A percentile compares a stretch with the other conserved stretches of the same genome.
phyloP scores from a whole-genome alignment of 2,113 vertebrate genomes.

The Chitala chitala region DNA sequence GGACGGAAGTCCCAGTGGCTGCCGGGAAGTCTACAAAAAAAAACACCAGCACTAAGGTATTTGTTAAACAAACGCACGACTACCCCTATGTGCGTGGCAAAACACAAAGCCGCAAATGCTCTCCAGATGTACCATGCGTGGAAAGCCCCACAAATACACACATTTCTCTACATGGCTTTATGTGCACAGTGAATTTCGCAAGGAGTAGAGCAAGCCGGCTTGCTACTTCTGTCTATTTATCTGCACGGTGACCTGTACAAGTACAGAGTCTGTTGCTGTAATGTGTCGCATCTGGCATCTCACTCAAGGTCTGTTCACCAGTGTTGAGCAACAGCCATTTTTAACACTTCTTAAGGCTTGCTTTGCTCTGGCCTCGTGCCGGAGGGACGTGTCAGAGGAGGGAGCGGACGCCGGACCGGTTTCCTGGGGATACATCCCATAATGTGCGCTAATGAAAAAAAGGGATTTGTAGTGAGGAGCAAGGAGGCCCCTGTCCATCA shows the following conservation, averaged over 20 bases:
- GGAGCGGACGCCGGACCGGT: neutral
- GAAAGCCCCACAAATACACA: too few species aligned
- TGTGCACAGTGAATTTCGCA: too few species aligned
- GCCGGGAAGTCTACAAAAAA: too few species aligned
- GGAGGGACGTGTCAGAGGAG: neutral
- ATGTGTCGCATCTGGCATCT: neutral
- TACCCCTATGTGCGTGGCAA: too few species aligned
- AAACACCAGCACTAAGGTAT: too few species aligned
- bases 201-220: too few species aligned
- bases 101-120: too few species aligned
- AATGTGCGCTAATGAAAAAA: slow-evolving; percentile 8
- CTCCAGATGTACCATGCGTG: too few species aligned
- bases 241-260: neutral
- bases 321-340: neutral
- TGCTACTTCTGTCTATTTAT: too few species aligned
- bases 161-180: too few species aligned
- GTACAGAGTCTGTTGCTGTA: neutral
- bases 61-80: too few species aligned
- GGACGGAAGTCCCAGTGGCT: too few species aligned
- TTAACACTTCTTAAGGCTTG: neutral
- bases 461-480: neutral
- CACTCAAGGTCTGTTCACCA: neutral
- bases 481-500: neutral
- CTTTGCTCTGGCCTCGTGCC: slow-evolving; percentile 6
- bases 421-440: neutral